Percentiles rank a stretch among this genome's conserved stretches.
These are phyloP conservation scores for Callospermophilus lateralis DNA, from an alignment of 2,113 vertebrate species.

Conservation along the genomic window DNA sequence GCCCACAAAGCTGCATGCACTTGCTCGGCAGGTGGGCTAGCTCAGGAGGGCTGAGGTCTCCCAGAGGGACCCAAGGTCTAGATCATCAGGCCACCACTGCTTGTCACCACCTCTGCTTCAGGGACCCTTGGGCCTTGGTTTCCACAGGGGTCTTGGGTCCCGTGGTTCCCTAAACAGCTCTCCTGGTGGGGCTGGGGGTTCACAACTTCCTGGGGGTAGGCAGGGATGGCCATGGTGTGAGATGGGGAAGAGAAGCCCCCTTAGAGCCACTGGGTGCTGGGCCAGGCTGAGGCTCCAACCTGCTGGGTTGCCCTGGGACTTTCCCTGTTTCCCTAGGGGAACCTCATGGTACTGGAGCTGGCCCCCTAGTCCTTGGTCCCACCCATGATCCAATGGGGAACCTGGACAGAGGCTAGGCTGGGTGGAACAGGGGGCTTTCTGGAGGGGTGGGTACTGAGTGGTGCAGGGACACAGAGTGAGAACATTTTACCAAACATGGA, in stretches of 20 bases:
- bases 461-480: not conserved
- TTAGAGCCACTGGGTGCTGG: not conserved
- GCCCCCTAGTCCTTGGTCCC: too few species aligned
- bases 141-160: not conserved
- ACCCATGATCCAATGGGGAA: too few species aligned
- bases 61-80: too few species aligned
- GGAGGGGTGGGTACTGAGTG: not conserved
- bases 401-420: not conserved
- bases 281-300: too few species aligned
- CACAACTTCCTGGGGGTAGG: not conserved
- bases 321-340: not conserved
- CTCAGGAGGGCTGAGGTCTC: too few species aligned
- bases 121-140: not conserved
- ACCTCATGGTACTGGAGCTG: not conserved
- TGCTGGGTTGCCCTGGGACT: not conserved
- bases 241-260: not conserved
- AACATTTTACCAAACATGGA: not conserved
- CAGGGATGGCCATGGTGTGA: not conserved
- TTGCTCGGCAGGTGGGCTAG: not conserved
- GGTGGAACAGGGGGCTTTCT: not conserved
- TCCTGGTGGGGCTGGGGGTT: not conserved
- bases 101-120: too few species aligned
- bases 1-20: not conserved
- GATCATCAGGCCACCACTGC: not conserved
- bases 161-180: not conserved